Percentiles rank a stretch among this genome's conserved stretches.
Evolutionary conservation across 2,797 vertebrate species (phyloP).

Genomic region (Peromyscus nudipes): DNA sequence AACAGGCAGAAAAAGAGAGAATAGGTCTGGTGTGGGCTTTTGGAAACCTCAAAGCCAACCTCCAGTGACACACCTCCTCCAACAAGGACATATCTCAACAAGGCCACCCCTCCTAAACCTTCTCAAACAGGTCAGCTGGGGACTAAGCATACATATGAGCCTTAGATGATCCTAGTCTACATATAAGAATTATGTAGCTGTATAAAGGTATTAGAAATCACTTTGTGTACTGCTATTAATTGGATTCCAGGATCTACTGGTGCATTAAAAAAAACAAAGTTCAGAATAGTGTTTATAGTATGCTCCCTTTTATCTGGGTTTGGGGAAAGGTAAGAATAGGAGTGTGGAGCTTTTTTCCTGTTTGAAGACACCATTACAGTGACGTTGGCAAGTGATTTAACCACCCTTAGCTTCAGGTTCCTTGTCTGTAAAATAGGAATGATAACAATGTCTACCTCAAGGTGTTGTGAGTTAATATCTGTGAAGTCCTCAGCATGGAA

Average conservation of each 20-base stretch:
- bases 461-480: background rate
- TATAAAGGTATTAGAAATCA: background rate
- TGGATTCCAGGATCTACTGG: background rate
- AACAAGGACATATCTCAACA: background rate
- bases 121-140: background rate
- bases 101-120: background rate
- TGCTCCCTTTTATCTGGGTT: background rate
- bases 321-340: background rate
- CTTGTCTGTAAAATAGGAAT: background rate
- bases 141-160: background rate
- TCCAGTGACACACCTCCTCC: background rate
- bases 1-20: background rate
- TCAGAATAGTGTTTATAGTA: background rate
- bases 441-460: background rate
- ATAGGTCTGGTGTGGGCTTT: background rate
- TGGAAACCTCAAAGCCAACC: background rate
- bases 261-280: background rate
- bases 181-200: background rate
- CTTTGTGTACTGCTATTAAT: background rate
- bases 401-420: background rate
- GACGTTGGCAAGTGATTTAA: constrained; percentile 33
- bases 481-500: background rate
- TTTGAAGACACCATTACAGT: background rate
- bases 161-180: background rate
- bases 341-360: background rate